Conservation (phyloP, 1,140 invertebrate species). For the Mactra quadrangularis region DNA sequence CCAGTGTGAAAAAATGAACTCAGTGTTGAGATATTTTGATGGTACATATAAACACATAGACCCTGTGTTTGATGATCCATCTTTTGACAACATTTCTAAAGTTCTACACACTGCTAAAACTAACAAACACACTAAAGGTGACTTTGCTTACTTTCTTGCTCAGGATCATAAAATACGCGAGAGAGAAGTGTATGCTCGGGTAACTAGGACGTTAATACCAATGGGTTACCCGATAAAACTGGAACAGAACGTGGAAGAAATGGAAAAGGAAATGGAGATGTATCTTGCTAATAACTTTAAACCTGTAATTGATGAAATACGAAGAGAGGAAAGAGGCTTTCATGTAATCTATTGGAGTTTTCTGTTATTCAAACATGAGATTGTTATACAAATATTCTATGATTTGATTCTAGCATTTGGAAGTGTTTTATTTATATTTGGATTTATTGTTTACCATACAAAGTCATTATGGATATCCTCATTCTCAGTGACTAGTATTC, state of each 20-base stretch:
- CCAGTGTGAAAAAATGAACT: slow-evolving; percentile 55
- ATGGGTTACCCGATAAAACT: slow-evolving; percentile 26
- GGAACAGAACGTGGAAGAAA: background rate
- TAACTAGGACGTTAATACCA: slow-evolving; percentile 36
- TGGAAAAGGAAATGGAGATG: slow-evolving; percentile 42
- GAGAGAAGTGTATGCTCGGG: background rate
- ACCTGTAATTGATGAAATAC: slow-evolving; percentile 1
- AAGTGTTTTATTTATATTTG: slow-evolving; percentile 70
- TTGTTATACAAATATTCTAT: slow-evolving; percentile 62
- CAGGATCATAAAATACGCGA: slow-evolving; percentile 30
- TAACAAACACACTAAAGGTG: slow-evolving; percentile 46
- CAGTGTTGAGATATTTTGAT: slow-evolving; percentile 67
- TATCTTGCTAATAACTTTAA: slow-evolving; percentile 34
- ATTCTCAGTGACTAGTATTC: slow-evolving; percentile 67
- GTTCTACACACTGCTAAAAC: slow-evolving; percentile 61
- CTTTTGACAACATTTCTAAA: slow-evolving; percentile 58
- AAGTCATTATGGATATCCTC: slow-evolving; percentile 70
- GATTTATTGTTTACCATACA: slow-evolving; percentile 72
- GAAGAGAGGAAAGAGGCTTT: slow-evolving; percentile 3
- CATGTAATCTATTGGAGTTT: slow-evolving; percentile 39
- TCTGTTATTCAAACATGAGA: slow-evolving; percentile 42
- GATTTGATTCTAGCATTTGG: slow-evolving; percentile 69
- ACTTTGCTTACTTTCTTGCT: slow-evolving; percentile 52
- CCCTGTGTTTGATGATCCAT: slow-evolving; percentile 62
- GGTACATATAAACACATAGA: slow-evolving; percentile 56